Evolutionary conservation across 1,140 invertebrate genomes (phyloP).

Genomic region (Aphaenogaster rudis): DNA sequence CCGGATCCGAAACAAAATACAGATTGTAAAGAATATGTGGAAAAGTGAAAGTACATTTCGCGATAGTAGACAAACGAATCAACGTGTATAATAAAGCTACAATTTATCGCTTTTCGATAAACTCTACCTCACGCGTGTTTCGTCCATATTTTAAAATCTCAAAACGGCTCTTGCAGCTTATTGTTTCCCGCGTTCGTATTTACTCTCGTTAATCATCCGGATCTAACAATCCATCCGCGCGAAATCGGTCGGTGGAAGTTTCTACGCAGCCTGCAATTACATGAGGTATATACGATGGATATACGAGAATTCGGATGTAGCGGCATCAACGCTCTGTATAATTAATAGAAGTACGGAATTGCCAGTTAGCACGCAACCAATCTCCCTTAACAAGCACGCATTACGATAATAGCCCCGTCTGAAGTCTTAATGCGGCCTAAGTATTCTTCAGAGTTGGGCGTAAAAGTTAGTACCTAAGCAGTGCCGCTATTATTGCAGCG

Average conservation of each 20-base stretch:
- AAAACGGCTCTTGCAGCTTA: constrained; percentile 11
- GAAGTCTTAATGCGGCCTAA: constrained; percentile 59
- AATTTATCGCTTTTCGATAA: constrained; percentile 53
- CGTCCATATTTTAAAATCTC: constrained; percentile 10
- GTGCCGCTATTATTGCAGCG: constrained; percentile 37
- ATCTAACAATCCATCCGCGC: not conserved
- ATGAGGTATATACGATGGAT: constrained; percentile 15
- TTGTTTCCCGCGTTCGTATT: constrained; percentile 18
- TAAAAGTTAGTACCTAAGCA: constrained; percentile 66
- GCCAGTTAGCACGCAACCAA: constrained; percentile 59
- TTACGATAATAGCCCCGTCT: constrained; percentile 42
- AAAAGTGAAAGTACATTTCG: constrained; percentile 32
- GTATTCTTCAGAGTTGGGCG: constrained; percentile 59
- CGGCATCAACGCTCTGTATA: constrained; percentile 44
- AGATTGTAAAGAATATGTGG: not conserved
- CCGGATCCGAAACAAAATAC: not conserved
- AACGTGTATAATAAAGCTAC: constrained; percentile 12
- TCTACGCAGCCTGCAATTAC: constrained; percentile 13
- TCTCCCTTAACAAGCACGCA: constrained; percentile 58
- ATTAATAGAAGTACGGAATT: constrained; percentile 58
- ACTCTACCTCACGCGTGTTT: not conserved
- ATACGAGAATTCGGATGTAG: constrained; percentile 31
- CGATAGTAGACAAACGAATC: constrained; percentile 10
- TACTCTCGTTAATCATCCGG: constrained; percentile 13
- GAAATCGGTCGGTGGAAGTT: constrained; percentile 13